A percentile compares a stretch with the other conserved stretches of the same genome.
Conservation (phyloP, 1,140 invertebrate species). For the Leptinotarsa undecemlineata region DNA sequence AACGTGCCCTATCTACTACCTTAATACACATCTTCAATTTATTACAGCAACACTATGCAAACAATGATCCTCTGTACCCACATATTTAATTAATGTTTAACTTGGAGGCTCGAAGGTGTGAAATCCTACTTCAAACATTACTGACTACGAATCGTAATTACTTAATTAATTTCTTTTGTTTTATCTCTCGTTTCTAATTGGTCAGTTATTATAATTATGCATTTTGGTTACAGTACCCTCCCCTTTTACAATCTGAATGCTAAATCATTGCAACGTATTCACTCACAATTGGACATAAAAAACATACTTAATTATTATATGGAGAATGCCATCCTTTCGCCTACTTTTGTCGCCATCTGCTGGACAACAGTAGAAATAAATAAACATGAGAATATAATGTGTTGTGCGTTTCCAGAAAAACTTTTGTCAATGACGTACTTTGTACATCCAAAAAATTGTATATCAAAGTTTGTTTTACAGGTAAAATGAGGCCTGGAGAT, state of each 20-base stretch:
- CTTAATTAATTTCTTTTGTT: conserved; percentile 25
- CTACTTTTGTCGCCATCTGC: too few relatives aligned
- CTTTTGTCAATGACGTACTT: too few relatives aligned
- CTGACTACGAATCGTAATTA: conserved; percentile 27
- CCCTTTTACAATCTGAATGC: neutral
- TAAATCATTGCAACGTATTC: too few relatives aligned
- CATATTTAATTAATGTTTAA: conserved; percentile 25
- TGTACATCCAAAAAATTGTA: too few relatives aligned
- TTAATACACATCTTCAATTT: conserved; percentile 24
- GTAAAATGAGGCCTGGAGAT: too few relatives aligned
- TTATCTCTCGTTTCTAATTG: conserved; percentile 13
- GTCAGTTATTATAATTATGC: conserved; percentile 11
- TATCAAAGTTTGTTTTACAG: too few relatives aligned
- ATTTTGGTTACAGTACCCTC: neutral
- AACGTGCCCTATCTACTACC: conserved; percentile 27
- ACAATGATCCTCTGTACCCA: conserved; percentile 12
- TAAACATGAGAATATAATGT: too few relatives aligned
- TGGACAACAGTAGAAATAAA: too few relatives aligned
- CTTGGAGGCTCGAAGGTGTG: conserved; percentile 25
- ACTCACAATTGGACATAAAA: too few relatives aligned
- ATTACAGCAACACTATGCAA: conserved; percentile 26
- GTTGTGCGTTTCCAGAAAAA: too few relatives aligned
- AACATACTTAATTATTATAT: too few relatives aligned
- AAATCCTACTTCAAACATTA: conserved; percentile 20
- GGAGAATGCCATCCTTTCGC: too few relatives aligned